Conservation (phyloP, 2,888 invertebrate species). For the Eristalis tenax region DNA sequence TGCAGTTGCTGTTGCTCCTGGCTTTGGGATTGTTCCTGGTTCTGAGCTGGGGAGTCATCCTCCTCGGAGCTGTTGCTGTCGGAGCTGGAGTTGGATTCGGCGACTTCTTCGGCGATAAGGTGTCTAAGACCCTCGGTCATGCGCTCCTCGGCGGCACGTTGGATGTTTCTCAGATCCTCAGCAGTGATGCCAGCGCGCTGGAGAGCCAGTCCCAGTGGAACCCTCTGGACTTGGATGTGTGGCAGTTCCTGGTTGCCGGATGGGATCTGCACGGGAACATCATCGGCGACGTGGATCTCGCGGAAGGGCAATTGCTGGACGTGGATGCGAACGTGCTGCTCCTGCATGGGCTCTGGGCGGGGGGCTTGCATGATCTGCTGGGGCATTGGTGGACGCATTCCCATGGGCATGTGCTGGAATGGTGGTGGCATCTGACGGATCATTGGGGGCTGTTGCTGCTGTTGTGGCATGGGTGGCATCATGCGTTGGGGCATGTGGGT, state of each 20-base stretch:
- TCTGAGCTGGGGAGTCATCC: constrained; percentile 74
- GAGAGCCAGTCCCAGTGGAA: constrained; percentile 80
- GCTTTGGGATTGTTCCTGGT: constrained; percentile 73
- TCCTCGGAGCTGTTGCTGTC: constrained; percentile 76
- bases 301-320: constrained; percentile 82
- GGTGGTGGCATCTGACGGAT: constrained; percentile 79
- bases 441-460: constrained; percentile 77
- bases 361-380: constrained; percentile 82
- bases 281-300: constrained; percentile 80
- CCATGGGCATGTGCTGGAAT: constrained; percentile 80
- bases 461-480: constrained; percentile 75
- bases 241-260: constrained; percentile 76
- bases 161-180: constrained; percentile 81
- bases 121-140: constrained; percentile 80
- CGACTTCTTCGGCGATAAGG: constrained; percentile 77
- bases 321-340: constrained; percentile 80
- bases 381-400: constrained; percentile 80
- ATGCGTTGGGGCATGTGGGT: constrained; percentile 82
- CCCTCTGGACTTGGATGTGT: constrained; percentile 78
- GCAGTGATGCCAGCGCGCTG: constrained; percentile 81
- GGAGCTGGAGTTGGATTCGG: constrained; percentile 76
- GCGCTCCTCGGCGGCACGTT: constrained; percentile 81
- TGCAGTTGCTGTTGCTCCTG: constrained; percentile 73
- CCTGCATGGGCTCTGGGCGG: constrained; percentile 79
- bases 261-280: constrained; percentile 79